Percentiles rank a stretch among this genome's conserved stretches.
These are phyloP conservation scores for Athene noctua DNA, from an alignment of 2,113 vertebrate genomes.

Conservation along the genomic window DNA sequence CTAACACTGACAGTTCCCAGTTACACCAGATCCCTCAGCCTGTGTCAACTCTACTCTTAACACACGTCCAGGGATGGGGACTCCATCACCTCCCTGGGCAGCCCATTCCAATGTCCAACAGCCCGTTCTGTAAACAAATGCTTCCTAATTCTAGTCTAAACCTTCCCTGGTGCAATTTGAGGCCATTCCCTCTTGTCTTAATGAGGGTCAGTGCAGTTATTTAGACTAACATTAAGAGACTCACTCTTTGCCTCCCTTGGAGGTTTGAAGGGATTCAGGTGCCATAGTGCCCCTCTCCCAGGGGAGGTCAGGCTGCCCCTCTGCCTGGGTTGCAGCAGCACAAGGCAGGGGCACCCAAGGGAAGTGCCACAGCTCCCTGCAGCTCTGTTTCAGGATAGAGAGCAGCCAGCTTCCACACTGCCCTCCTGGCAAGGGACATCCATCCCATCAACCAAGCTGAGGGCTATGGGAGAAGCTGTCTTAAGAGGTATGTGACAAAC, in stretches of 20 bases:
- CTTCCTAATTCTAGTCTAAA: too few species aligned
- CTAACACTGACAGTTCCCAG: too few species aligned
- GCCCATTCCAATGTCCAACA: too few species aligned
- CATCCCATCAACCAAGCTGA: neutral
- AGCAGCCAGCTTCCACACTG: neutral
- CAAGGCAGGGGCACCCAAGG: neutral
- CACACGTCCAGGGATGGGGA: too few species aligned
- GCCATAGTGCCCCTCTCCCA: rapidly evolving
- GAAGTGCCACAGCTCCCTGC: neutral
- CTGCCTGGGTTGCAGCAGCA: neutral
- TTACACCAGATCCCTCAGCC: too few species aligned
- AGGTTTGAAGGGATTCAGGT: neutral
- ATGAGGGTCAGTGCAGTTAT: neutral
- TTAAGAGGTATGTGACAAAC: neutral
- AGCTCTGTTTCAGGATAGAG: rapidly evolving
- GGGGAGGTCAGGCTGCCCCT: neutral
- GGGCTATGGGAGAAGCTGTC: neutral
- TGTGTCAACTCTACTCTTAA: too few species aligned
- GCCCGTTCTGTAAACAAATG: too few species aligned
- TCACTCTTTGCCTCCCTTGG: neutral
- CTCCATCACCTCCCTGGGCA: too few species aligned
- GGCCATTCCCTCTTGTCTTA: too few species aligned
- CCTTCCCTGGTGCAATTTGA: too few species aligned
- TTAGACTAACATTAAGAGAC: neutral
- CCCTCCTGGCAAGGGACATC: rapidly evolving